Evolutionary conservation across 2,797 vertebrate genomes (phyloP).

Genomic region (Etheostoma perlongum): DNA sequence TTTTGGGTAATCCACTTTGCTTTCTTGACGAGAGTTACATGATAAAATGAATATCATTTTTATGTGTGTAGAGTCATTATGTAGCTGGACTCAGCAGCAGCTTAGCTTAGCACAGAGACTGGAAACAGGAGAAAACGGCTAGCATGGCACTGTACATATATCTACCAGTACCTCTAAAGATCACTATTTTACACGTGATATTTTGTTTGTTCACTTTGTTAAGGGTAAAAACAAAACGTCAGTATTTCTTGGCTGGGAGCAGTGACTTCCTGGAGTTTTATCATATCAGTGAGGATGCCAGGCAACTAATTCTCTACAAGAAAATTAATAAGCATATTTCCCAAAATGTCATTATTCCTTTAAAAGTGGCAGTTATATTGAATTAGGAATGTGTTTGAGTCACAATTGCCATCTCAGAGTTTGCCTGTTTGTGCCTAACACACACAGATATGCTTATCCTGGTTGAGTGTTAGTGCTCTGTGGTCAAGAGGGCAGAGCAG

Average conservation of each 20-base stretch:
- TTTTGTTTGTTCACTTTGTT: no score
- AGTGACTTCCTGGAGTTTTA: neutral
- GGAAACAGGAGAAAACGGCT: neutral
- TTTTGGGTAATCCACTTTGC: neutral
- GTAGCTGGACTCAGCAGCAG: neutral
- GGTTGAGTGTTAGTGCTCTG: constrained; percentile 58
- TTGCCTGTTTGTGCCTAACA: constrained; percentile 57
- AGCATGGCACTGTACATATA: neutral
- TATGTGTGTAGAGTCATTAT: neutral
- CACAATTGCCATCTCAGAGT: constrained; percentile 28
- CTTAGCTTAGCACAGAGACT: constrained; percentile 17
- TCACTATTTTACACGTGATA: neutral
- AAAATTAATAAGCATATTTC: neutral
- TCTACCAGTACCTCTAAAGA: neutral
- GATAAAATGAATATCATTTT: neutral
- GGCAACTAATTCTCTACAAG: neutral
- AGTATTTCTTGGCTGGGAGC: neutral
- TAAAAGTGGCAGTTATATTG: neutral
- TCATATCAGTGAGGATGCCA: neutral
- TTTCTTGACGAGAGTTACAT: neutral
- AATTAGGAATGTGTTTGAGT: constrained; percentile 42
- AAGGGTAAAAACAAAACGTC: neutral
- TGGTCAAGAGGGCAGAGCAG: constrained; percentile 73
- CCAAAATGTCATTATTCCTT: neutral
- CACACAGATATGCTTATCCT: constrained; percentile 58